These are phyloP conservation scores for Heteropelma amictum DNA, from an alignment of 2,888 invertebrate species.

Conservation along the genomic window DNA sequence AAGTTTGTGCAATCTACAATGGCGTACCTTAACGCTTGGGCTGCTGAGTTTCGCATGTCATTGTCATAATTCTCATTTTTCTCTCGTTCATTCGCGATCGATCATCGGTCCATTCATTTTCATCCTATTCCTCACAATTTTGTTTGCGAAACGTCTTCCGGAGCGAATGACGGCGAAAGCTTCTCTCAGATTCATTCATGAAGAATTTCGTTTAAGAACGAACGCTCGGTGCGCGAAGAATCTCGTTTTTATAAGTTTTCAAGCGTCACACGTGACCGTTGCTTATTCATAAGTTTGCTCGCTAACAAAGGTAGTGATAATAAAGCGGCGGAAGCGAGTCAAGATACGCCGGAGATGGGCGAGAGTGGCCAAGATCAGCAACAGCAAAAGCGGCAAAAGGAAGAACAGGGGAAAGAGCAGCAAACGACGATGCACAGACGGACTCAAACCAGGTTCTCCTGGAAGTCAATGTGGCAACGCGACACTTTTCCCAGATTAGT, in stretches of 20 bases:
- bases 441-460: conserved; percentile 71
- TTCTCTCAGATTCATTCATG: no score
- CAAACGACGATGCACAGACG: conserved; percentile 65
- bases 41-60: neutral
- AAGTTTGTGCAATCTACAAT: neutral
- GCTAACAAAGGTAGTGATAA: conserved; percentile 70
- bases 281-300: conserved; percentile 66
- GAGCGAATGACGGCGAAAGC: no score
- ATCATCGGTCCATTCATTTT: no score
- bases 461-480: conserved; percentile 71
- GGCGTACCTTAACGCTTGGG: neutral
- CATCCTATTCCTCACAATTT: no score
- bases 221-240: no score
- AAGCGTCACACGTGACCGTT: conserved; percentile 51
- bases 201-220: no score
- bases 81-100: no score
- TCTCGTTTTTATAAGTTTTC: no score
- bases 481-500: conserved; percentile 71
- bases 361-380: conserved; percentile 62
- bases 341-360: conserved; percentile 58
- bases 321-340: conserved; percentile 61
- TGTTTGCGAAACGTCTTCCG: no score
- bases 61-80: neutral
- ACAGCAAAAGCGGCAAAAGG: conserved; percentile 60
- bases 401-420: conserved; percentile 58